A percentile compares a stretch with the other conserved stretches of the same genome.
phyloP scores from a whole-genome alignment of 1,140 invertebrate species.

The Ganaspis sp. region DNA sequence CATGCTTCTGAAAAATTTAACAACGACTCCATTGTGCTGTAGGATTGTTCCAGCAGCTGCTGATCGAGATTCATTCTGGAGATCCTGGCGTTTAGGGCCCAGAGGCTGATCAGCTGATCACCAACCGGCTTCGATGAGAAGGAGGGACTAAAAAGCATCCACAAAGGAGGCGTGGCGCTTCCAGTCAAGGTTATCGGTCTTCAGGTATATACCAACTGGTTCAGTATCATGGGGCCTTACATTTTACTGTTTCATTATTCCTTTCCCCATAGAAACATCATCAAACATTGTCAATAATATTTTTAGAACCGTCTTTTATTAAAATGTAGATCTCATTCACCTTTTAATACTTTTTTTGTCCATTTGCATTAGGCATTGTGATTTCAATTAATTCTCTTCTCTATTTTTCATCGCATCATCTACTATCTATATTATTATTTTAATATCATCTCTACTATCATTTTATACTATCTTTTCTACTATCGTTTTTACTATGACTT shows the following conservation, averaged over 20 bases:
- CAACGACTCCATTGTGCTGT: not conserved
- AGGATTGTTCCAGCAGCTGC: slow-evolving; percentile 19
- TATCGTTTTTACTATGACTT: too few relatives aligned
- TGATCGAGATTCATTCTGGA: slow-evolving; percentile 1
- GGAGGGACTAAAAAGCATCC: slow-evolving; percentile 51
- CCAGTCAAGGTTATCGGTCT: slow-evolving; percentile 54
- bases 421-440: too few relatives aligned
- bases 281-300: not conserved
- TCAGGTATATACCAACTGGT: slow-evolving; percentile 45
- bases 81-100: not conserved
- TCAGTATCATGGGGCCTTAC: slow-evolving; percentile 22
- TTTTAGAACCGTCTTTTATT: not conserved
- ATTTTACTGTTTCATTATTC: not conserved
- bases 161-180: slow-evolving; percentile 52
- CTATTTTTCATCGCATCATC: too few relatives aligned
- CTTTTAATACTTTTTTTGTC: too few relatives aligned
- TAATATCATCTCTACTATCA: too few relatives aligned
- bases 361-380: too few relatives aligned
- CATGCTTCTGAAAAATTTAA: not conserved
- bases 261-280: not conserved
- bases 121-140: slow-evolving; percentile 51
- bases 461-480: too few relatives aligned
- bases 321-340: too few relatives aligned
- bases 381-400: too few relatives aligned
- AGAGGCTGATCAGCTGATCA: slow-evolving; percentile 55